Base-by-base conservation (phyloP, 2,888 invertebrate genomes). In the Lacanobia oleracea region DNA sequence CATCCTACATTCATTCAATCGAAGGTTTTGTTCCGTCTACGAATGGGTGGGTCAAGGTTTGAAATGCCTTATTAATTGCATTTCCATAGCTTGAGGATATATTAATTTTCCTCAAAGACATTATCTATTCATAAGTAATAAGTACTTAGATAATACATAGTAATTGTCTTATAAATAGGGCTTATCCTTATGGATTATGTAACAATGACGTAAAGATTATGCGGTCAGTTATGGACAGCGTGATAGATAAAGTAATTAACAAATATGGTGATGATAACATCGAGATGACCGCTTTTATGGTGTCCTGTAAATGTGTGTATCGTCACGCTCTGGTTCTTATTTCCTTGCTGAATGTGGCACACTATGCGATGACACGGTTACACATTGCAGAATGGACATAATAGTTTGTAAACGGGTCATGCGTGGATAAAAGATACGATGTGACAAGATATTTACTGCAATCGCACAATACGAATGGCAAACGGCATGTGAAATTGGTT, bases 41-140 rank as follows among this genome's bases (percentile, higher is more conserved):
- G 48, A 56, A 76, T 72, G 73, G 71, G 18, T 74, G 67, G 81
- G 73, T 81, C 86, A 84, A 84, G 86, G 83, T 59, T 63, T 57
- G 18, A 61, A 64, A 62, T 23, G 48, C 65, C 33, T 63, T 63
- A 73, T 67, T 50, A 73, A 80, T 73, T 53, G 67, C 66, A 80
- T 68, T 80, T 70, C 61, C 69, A 80, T 73, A 67, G 37, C 59
- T 54, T 54, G 51, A 75, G 33, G 62, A 75, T 61, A 45, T 61
- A 70, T 56, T 48, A n/a, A 85, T 80, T 82, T 83, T 85, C 80
- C 83, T 77, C 71, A 66, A 56, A 65, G 64, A 23, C 9, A 63
- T 62, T 67, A 75, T 64, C 33, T 64, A 71, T 72, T 69, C 62
- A 73, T 82, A 75, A 56, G 69, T 70, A 23, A 65, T 64, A 71